phyloP scores from a whole-genome alignment of 2,888 invertebrate species.

The Seira ritae region DNA sequence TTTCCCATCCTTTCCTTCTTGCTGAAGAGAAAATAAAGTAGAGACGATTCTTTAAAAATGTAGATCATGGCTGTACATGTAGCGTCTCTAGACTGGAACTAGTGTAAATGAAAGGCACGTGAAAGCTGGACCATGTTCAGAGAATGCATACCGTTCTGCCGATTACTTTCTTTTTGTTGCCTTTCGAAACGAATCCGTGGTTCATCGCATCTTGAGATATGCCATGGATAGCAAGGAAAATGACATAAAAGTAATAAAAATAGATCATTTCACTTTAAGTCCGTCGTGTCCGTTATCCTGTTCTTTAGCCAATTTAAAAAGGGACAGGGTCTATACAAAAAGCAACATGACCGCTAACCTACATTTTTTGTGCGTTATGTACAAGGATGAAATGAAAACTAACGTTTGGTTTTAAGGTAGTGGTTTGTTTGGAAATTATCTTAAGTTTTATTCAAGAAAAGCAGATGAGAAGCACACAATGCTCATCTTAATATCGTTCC shows the following conservation, averaged over 20 bases:
- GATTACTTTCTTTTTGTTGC: too few relatives aligned
- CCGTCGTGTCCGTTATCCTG: not conserved
- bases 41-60: not conserved
- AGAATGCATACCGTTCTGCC: too few relatives aligned
- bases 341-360: not conserved
- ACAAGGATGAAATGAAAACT: too few relatives aligned
- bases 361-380: not conserved
- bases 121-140: too few relatives aligned
- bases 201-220: not conserved
- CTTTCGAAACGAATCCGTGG: too few relatives aligned
- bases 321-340: not conserved
- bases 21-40: not conserved
- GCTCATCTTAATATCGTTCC: too few relatives aligned
- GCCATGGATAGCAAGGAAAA: not conserved
- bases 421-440: too few relatives aligned
- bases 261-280: not conserved
- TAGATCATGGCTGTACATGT: slow-evolving; percentile 9
- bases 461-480: too few relatives aligned
- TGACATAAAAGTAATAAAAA: slow-evolving; percentile 7
- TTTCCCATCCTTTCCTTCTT: not conserved
- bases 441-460: too few relatives aligned
- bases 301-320: not conserved
- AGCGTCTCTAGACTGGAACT: too few relatives aligned
- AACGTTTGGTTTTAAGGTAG: too few relatives aligned
- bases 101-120: too few relatives aligned